These are phyloP conservation scores for Acromyrmex echinatior DNA, from an alignment of 1,140 invertebrate genomes.

Conservation along the genomic window DNA sequence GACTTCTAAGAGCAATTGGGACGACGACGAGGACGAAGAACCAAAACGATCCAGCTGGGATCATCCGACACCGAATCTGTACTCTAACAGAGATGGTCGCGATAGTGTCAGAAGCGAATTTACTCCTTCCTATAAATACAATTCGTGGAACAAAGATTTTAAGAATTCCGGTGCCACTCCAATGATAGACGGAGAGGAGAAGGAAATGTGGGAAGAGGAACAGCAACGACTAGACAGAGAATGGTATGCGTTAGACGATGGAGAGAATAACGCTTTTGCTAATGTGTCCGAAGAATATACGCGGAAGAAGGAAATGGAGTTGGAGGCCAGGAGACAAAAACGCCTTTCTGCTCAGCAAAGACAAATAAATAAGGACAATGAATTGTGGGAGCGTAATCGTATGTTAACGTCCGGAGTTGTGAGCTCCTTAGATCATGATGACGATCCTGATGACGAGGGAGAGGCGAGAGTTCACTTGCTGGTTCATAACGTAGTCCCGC, in stretches of 20 bases:
- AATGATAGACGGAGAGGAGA: slow-evolving; percentile 89
- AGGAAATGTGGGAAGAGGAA: slow-evolving; percentile 96
- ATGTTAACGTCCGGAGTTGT: slow-evolving; percentile 99
- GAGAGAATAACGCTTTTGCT: slow-evolving; percentile 97
- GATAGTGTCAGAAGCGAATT: slow-evolving; percentile 89
- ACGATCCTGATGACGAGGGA: slow-evolving; percentile 96
- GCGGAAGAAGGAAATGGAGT: slow-evolving; percentile 95
- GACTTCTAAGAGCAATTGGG: slow-evolving; percentile 94
- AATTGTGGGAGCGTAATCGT: slow-evolving; percentile 99
- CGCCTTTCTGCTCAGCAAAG: slow-evolving; percentile 97
- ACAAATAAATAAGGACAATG: slow-evolving; percentile 99
- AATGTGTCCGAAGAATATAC: slow-evolving; percentile 96
- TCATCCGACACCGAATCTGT: slow-evolving; percentile 93
- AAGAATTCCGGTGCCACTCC: slow-evolving; percentile 90
- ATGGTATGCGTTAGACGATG: slow-evolving; percentile 98
- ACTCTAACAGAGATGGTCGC: slow-evolving; percentile 83
- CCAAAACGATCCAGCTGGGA: slow-evolving; percentile 95
- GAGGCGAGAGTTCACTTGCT: slow-evolving; percentile 98
- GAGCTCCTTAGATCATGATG: slow-evolving; percentile 95
- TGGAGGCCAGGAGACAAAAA: slow-evolving; percentile 96
- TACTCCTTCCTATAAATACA: slow-evolving; percentile 96
- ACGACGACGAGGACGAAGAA: slow-evolving; percentile 92
- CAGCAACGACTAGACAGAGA: slow-evolving; percentile 97
- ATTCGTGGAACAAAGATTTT: slow-evolving; percentile 91
- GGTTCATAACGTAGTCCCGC: slow-evolving; percentile 99